Percentiles rank a stretch among this genome's conserved stretches.
phyloP scores from a whole-genome alignment of 35 echinoderm and acorn worm genomes.

The Hemicentrotus pulcherrimus region DNA sequence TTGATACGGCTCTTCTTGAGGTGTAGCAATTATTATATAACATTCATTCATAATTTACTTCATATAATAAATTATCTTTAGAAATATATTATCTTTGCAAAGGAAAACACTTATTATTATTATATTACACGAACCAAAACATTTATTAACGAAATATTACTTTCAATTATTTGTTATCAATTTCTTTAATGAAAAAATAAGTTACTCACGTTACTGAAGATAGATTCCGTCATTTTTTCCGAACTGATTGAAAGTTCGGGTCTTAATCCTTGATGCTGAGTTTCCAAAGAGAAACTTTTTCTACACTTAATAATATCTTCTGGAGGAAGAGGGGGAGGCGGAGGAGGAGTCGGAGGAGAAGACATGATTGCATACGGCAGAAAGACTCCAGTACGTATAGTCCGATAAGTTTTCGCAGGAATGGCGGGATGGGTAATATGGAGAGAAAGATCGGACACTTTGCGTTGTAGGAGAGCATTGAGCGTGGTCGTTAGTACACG shows the following conservation, averaged over 20 bases:
- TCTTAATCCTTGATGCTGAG: slow-evolving; percentile 17
- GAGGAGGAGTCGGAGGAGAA: slow-evolving; percentile 25
- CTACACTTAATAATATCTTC: background rate
- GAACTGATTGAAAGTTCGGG: slow-evolving; percentile 11
- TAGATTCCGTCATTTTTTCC: slow-evolving; percentile 22
- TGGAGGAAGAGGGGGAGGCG: slow-evolving; percentile 4
- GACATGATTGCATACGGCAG: background rate
- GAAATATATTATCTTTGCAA: background rate
- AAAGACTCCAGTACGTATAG: slow-evolving; percentile 1
- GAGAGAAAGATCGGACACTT: background rate
- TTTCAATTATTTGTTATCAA: background rate
- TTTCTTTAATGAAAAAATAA: background rate
- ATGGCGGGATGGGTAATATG: slow-evolving; percentile 7
- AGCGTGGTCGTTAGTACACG: background rate
- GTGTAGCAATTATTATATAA: no score
- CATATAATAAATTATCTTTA: no score
- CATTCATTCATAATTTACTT: no score
- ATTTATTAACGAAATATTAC: background rate
- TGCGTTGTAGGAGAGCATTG: background rate
- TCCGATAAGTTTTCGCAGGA: slow-evolving; percentile 33
- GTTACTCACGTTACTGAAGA: background rate
- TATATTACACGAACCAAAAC: background rate
- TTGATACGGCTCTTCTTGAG: no score
- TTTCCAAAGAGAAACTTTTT: background rate
- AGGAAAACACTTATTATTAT: background rate